phyloP scores from a whole-genome alignment of 1,140 invertebrate species.

The Brachystomella parvula region DNA sequence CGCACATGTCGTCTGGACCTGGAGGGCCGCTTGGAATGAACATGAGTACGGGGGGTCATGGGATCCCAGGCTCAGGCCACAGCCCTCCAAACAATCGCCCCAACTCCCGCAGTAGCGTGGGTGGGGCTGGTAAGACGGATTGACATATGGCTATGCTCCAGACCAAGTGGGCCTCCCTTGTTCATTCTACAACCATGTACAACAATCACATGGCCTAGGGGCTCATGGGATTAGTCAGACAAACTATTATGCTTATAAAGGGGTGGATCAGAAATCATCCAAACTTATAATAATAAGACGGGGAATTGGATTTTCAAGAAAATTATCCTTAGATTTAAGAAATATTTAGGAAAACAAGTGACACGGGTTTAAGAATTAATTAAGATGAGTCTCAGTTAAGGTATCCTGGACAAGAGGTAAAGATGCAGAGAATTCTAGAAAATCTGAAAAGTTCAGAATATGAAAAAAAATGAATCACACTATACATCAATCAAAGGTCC shows the following conservation, averaged over 20 bases:
- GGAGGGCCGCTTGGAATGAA: conserved; percentile 16
- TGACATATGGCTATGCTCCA: conserved; percentile 39
- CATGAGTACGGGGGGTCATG: conserved; percentile 26
- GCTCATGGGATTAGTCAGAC: not conserved
- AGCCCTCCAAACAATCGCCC: conserved; percentile 26
- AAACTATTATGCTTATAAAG: not conserved
- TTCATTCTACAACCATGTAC: conserved; percentile 32
- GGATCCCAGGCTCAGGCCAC: conserved; percentile 21
- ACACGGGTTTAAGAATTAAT: too few relatives aligned
- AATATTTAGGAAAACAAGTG: too few relatives aligned
- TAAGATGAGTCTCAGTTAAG: too few relatives aligned
- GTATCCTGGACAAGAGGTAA: too few relatives aligned
- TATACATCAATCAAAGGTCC: too few relatives aligned
- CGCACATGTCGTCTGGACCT: conserved; percentile 25
- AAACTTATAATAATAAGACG: not conserved
- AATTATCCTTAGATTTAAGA: too few relatives aligned
- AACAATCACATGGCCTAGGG: conserved; percentile 15
- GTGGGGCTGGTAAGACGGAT: conserved; percentile 32
- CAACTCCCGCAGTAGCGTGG: conserved; percentile 29
- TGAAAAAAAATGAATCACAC: too few relatives aligned
- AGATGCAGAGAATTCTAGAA: too few relatives aligned
- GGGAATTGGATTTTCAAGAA: not conserved
- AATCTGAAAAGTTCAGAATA: too few relatives aligned
- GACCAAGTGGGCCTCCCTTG: conserved; percentile 38
- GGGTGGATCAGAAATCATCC: not conserved